Conservation (phyloP, 2,888 invertebrate genomes). For the Sesia bembeciformis region DNA sequence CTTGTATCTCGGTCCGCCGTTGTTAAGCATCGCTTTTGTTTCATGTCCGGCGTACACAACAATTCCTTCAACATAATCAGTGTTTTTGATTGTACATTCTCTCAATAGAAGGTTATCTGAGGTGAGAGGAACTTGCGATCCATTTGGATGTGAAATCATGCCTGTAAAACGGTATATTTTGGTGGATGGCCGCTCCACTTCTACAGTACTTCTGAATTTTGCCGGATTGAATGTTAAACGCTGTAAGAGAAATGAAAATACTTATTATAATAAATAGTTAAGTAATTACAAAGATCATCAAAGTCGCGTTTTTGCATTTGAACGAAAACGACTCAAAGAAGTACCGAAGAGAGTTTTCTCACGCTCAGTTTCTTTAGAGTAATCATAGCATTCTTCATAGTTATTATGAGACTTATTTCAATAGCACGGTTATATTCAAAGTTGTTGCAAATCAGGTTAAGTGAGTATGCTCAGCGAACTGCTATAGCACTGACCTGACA, state of each 20-base stretch:
- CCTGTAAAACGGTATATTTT: slow-evolving; percentile 97
- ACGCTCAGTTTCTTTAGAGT: slow-evolving; percentile 24
- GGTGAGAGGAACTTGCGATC: slow-evolving; percentile 84
- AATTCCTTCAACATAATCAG: slow-evolving; percentile 96
- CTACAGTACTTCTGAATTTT: slow-evolving; percentile 87
- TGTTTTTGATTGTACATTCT: slow-evolving; percentile 96
- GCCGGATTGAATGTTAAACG: slow-evolving; percentile 77
- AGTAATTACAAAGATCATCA: not conserved
- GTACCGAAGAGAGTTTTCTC: slow-evolving; percentile 26
- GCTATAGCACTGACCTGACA: slow-evolving; percentile 9
- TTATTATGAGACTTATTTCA: slow-evolving; percentile 4
- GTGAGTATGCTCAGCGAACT: slow-evolving; percentile 14
- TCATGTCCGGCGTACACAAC: slow-evolving; percentile 98
- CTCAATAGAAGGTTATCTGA: slow-evolving; percentile 94
- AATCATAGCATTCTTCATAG: not conserved
- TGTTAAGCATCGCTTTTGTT: slow-evolving; percentile 98
- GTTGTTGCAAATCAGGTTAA: slow-evolving; percentile 17
- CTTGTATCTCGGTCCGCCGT: slow-evolving; percentile 95
- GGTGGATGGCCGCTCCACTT: slow-evolving; percentile 95
- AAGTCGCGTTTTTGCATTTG: too few relatives aligned
- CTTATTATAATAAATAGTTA: not conserved
- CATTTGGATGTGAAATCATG: slow-evolving; percentile 86
- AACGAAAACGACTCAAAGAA: not conserved
- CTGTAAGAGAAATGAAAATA: slow-evolving; percentile 16
- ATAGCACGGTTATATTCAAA: slow-evolving; percentile 4